These are phyloP conservation scores for Scyliorhinus canicula DNA, from an alignment of 2,797 vertebrate species.

Conservation along the genomic window DNA sequence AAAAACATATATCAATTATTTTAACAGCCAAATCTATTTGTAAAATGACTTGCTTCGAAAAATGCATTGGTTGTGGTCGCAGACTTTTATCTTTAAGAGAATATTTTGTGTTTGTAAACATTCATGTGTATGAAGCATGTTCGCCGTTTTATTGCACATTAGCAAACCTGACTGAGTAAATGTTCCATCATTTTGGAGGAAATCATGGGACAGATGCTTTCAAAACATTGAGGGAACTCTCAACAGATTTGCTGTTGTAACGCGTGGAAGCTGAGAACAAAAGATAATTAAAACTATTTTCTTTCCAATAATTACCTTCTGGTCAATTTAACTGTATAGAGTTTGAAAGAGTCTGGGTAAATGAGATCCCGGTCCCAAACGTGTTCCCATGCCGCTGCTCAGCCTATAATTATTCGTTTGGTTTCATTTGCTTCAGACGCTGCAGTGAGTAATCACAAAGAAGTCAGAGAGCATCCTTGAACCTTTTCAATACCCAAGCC, in stretches of 20 bases:
- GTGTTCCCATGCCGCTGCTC: constrained; percentile 88
- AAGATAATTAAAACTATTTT: constrained; percentile 98
- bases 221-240: not conserved
- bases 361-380: constrained; percentile 86
- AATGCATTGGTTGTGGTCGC: not conserved
- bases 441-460: constrained; percentile 98
- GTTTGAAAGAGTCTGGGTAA: constrained; percentile 79
- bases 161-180: not conserved
- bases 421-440: constrained; percentile 81
- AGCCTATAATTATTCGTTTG: constrained; percentile 94
- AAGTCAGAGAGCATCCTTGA: constrained; percentile 98
- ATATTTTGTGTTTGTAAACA: no score
- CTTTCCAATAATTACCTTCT: constrained; percentile 94
- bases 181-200: not conserved
- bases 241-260: constrained; percentile 40
- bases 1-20: not conserved
- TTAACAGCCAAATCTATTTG: not conserved
- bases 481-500: constrained; percentile 91
- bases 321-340: constrained; percentile 93
- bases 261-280: constrained; percentile 74
- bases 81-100: not conserved
- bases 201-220: constrained; percentile 24
- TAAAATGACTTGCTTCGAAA: not conserved
- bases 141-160: not conserved
- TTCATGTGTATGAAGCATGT: not conserved